Evolutionary conservation across 2,888 invertebrate species (phyloP), one percentile per base, ranked within the genome.

Genomic region (Amphipoea lucens): DNA sequence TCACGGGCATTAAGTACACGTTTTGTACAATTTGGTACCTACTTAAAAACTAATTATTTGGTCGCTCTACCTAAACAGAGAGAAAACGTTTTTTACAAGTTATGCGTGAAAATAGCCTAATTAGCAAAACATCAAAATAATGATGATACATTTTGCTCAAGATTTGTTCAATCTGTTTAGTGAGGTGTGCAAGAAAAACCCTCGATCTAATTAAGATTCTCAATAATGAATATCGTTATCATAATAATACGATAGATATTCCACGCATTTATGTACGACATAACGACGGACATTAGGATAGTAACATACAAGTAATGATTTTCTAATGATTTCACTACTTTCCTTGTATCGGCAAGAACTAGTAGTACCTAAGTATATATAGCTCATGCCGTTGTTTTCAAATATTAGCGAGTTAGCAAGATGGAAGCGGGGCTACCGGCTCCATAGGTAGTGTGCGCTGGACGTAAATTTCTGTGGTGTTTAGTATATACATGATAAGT

Each of bases 1-100:
- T 83, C 79, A 79, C 79, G 57, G 72, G 48, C 23, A 54, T 74
- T 85, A 79, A 74, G 63, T 86, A 76, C 79, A 51, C 76, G 65
- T 42, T 79, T 83, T 75, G 65, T 86, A 74, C 73, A 73, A 73
- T 73, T 73, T 45, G 36, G 17, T 48, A 72, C n/a, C 45, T 66
- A 70, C 4, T 60, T 60, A 60, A n/a, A 42, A 85, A 69, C 36
- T 69, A 76, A 81, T 42, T 57, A 45, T 54, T 76, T 51, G 62
- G 48, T 74, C 29, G 6, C n/a, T n/a, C 36, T 40, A 42, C 11
- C 42, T 45, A 57, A 63, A 73, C 40, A 60, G 20, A 65, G 14
- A 45, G 14, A 45, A 65, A 57, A 36, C 17, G 6, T 17, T 29
- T 29, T 29, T 45, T 14, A 62, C 17, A 65, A 36, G 2, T 76